These are phyloP conservation scores for Phyllostomus hastatus DNA, from an alignment of 2,113 vertebrate species.

Conservation along the genomic window DNA sequence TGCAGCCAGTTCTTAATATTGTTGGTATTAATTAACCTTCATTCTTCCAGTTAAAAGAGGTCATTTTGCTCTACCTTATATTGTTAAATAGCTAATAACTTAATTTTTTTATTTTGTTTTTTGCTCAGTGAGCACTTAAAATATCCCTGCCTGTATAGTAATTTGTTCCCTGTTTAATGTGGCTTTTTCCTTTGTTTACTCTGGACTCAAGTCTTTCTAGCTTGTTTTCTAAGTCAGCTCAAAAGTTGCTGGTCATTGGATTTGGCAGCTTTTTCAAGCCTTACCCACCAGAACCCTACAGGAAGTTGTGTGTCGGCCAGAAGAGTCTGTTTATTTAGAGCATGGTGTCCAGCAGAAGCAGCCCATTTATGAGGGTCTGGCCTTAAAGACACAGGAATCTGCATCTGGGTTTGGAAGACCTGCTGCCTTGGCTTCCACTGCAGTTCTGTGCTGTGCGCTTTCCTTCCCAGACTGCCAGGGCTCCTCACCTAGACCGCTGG, in stretches of 20 bases:
- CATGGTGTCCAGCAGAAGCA: constrained; percentile 76
- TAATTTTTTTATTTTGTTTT: constrained; percentile 15
- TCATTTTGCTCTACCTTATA: constrained; percentile 20
- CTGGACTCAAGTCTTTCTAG: constrained; percentile 75
- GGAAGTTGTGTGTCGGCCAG: constrained; percentile 82
- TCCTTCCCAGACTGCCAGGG: not conserved
- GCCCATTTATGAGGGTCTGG: constrained; percentile 63
- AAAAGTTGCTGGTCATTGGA: constrained; percentile 80
- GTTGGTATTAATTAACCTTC: constrained; percentile 39
- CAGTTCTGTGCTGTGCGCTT: not conserved
- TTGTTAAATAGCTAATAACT: constrained; percentile 35
- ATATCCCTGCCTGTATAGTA: constrained; percentile 71
- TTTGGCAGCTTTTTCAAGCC: constrained; percentile 78
- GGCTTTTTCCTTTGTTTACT: constrained; percentile 81
- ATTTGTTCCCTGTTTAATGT: constrained; percentile 78
- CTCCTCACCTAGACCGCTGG: not conserved
- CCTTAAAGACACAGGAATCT: constrained; percentile 76
- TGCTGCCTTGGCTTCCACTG: not conserved
- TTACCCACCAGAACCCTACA: constrained; percentile 80
- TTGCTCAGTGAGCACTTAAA: constrained; percentile 67
- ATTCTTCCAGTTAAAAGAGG: constrained; percentile 31
- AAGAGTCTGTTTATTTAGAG: constrained; percentile 79
- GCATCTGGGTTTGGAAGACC: constrained; percentile 4
- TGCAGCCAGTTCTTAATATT: constrained; percentile 13
- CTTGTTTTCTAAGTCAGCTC: constrained; percentile 84